These are phyloP conservation scores for Thysanoteuthis rhombus DNA, from an alignment of 2,888 invertebrate genomes.

Conservation along the genomic window DNA sequence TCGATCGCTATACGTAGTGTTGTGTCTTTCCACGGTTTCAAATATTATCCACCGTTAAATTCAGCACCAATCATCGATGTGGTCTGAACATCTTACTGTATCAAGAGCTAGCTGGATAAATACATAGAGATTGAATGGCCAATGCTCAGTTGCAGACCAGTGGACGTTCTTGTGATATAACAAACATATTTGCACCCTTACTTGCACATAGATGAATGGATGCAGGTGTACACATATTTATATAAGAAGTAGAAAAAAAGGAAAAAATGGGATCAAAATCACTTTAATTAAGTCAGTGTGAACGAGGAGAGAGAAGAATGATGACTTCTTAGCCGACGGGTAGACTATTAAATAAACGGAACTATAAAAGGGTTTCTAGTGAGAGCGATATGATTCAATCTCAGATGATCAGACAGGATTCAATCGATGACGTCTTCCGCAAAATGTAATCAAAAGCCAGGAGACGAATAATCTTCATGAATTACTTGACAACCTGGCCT, in stretches of 20 bases:
- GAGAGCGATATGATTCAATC: not conserved
- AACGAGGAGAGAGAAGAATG: not conserved
- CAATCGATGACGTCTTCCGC: not conserved
- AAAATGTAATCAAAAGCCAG: not conserved
- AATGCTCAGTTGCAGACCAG: no score
- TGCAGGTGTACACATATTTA: not conserved
- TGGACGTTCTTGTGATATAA: no score
- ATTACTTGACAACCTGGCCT: not conserved
- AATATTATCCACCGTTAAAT: no score
- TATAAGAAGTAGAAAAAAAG: not conserved
- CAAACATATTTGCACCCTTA: no score
- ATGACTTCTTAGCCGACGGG: not conserved
- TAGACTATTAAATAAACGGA: not conserved
- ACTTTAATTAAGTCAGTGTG: not conserved
- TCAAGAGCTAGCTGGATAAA: no score
- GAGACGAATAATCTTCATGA: not conserved
- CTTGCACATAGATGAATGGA: not conserved
- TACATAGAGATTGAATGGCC: no score
- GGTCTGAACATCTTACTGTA: no score
- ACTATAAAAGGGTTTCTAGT: not conserved
- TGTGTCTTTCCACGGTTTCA: no score
- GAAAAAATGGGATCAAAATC: not conserved
- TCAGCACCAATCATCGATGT: no score
- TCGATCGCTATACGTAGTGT: no score
- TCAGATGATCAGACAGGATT: not conserved